Percentiles rank a stretch among this genome's conserved stretches.
Evolutionary conservation across 2,113 vertebrate genomes (phyloP).

Genomic region (Psilopsiagon aurifrons): DNA sequence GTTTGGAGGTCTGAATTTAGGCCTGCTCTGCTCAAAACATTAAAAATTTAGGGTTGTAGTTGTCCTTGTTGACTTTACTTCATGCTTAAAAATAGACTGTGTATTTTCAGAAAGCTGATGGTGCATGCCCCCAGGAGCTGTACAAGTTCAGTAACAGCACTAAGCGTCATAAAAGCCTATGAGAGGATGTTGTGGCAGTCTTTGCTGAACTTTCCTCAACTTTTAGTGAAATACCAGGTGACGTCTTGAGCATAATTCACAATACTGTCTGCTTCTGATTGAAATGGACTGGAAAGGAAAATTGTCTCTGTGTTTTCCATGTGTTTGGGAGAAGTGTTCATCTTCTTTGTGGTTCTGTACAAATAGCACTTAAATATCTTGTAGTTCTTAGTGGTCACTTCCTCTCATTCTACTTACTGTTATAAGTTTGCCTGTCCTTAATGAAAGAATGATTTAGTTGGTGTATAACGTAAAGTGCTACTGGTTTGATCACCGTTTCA

Average conservation of each 20-base stretch:
- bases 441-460: background rate
- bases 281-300: background rate
- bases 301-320: background rate
- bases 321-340: background rate
- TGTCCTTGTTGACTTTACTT: slow-evolving; percentile 5
- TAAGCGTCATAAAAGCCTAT: background rate
- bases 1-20: background rate
- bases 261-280: background rate
- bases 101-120: background rate
- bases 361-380: background rate
- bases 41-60: background rate
- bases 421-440: background rate
- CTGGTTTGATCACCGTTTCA: background rate
- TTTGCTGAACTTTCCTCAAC: background rate
- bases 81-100: slow-evolving; percentile 40
- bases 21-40: background rate
- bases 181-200: background rate
- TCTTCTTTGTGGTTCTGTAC: background rate
- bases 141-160: background rate
- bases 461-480: background rate
- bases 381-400: background rate
- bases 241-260: background rate
- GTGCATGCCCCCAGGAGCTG: background rate
- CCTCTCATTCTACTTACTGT: background rate
- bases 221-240: background rate